Base-by-base conservation (phyloP, 2,888 invertebrate genomes). In the Drosophila nr. perissopoda region DNA sequence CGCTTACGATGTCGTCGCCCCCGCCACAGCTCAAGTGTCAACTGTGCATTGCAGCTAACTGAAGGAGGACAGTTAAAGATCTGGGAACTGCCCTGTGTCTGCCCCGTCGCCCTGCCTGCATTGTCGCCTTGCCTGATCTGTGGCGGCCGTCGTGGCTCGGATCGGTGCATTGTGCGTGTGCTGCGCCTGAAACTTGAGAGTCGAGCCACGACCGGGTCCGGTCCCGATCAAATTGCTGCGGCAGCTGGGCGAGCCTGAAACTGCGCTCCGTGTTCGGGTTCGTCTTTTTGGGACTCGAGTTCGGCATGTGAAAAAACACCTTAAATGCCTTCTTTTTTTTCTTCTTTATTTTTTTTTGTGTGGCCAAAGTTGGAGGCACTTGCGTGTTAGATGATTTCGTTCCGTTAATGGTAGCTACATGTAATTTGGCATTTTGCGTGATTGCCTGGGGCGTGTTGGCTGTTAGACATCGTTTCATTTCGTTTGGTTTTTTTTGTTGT, bases 361-460 rank as follows among this genome's bases (percentile, higher is more conserved):
- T 59, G 45, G 54, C 48, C 51, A 42, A 42, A 25, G 33, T 73
- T 68, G 67, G 58, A 49, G 69, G 66, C 69, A 72, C 82, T 83
- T 83, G 87, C 89, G 87, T 87, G 87, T 85, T 89, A 83, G 89
- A 87, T 80, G 87, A 78, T 74, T 86, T 82, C 79, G 78, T 80
- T 88, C 73, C 81, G 81, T 80, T 81, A 86, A 86, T 86, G 88
- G 83, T 86, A 75, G 77, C 71, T 78, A 72, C 78, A 78, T 78
- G 81, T 82, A 83, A 80, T 85, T 82, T 85, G 88, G 88, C 81
- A 89, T 91, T 87, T 91, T 90, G 90, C 90, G 91, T 91, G 90
- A 90, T 90, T 90, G 91, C 91, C 79, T 67, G 74, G 80, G 91
- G 90, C 90, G 91, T 90, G 90, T 79, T 82, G 79, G 72, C 77